Conservation (phyloP, 1,140 invertebrate genomes). For the Drosophila arawakana region DNA sequence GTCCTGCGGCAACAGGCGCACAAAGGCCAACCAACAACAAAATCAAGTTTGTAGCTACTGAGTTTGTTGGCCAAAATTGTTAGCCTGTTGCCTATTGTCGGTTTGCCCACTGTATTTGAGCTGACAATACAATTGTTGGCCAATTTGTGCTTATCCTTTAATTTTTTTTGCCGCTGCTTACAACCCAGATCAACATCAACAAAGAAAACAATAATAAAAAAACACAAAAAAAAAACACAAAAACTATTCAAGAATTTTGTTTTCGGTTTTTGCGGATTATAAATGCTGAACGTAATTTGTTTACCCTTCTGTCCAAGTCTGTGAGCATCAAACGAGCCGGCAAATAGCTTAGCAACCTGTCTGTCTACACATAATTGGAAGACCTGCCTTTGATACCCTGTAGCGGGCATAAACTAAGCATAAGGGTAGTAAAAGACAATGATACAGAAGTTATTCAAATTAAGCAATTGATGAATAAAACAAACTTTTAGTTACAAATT, state of each 20-base stretch:
- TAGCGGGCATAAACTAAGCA: neutral
- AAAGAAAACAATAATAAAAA: conserved; percentile 1
- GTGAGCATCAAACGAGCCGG: conserved; percentile 58
- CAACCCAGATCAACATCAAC: conserved; percentile 34
- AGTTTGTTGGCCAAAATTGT: conserved; percentile 9
- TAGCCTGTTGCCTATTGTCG: conserved; percentile 17
- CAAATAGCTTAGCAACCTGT: conserved; percentile 54
- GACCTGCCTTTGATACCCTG: conserved; percentile 27
- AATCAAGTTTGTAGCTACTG: conserved; percentile 5
- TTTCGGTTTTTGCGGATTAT: conserved; percentile 54
- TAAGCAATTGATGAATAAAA: too few species aligned
- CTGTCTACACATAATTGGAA: conserved; percentile 62
- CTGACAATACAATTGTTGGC: conserved; percentile 6
- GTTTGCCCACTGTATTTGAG: neutral
- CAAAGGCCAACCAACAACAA: neutral
- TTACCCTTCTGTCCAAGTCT: conserved; percentile 44
- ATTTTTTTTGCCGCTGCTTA: neutral
- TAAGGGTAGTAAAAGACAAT: neutral
- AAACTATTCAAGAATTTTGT: conserved; percentile 12
- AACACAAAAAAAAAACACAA: too few species aligned
- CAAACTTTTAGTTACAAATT: too few species aligned
- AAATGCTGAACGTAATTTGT: conserved; percentile 72
- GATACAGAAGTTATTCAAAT: too few species aligned
- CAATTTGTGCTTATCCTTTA: conserved; percentile 2
- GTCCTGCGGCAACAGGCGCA: conserved; percentile 2